Percentiles rank a stretch among this genome's conserved stretches.
Evolutionary conservation across 2,797 vertebrate species (phyloP).

Genomic region (Hoplostethus atlanticus): DNA sequence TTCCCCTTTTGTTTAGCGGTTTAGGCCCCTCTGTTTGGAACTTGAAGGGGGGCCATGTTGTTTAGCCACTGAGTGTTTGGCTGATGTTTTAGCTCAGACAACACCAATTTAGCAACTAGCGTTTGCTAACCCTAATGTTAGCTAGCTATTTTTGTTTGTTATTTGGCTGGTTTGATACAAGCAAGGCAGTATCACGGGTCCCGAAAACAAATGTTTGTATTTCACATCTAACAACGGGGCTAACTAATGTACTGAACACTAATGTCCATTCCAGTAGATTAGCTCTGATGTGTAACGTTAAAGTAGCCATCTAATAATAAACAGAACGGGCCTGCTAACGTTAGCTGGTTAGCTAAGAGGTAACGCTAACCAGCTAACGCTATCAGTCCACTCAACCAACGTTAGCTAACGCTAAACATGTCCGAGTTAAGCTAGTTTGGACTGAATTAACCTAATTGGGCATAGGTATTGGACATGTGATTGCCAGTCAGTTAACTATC

Average conservation of each 20-base stretch:
- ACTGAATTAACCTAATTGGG: accelerated
- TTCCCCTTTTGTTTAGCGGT: constrained; percentile 87
- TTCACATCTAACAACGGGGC: accelerated
- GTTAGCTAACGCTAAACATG: neutral
- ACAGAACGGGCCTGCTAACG: constrained; percentile 68
- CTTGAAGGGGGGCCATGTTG: constrained; percentile 88
- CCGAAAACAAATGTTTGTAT: accelerated
- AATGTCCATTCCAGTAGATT: neutral
- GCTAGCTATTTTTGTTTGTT: constrained; percentile 8
- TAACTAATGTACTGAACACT: accelerated
- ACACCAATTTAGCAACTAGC: constrained; percentile 66
- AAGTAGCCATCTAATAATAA: constrained; percentile 68
- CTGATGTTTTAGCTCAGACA: constrained; percentile 71
- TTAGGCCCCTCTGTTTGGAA: constrained; percentile 84
- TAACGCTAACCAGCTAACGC: constrained; percentile 34
- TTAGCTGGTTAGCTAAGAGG: constrained; percentile 55
- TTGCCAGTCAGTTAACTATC: no score
- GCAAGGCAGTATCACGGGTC: neutral
- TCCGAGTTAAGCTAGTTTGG: neutral
- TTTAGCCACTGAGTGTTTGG: constrained; percentile 78
- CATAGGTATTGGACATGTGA: accelerated
- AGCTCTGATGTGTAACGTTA: constrained; percentile 49
- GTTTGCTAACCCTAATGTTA: constrained; percentile 36
- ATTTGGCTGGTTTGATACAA: neutral
- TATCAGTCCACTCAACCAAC: neutral